These are phyloP conservation scores for Cossypha heuglini DNA, from an alignment of 2,797 vertebrate genomes.

Conservation along the genomic window DNA sequence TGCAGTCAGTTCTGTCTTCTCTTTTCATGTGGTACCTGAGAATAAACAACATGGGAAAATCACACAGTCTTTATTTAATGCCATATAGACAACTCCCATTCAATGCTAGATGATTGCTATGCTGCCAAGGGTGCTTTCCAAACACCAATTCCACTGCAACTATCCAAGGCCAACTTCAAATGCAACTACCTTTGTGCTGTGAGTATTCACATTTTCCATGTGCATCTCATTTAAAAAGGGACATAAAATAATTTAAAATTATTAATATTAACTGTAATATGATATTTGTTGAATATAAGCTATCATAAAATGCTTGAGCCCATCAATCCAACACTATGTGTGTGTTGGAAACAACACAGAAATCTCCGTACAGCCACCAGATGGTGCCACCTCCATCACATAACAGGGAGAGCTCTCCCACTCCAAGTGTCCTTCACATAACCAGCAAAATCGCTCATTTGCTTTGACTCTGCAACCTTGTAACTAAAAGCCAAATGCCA, in stretches of 20 bases:
- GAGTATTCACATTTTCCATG: neutral
- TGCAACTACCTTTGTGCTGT: neutral
- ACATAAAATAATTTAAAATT: neutral
- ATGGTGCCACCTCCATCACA: neutral
- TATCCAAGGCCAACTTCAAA: neutral
- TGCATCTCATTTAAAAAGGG: neutral
- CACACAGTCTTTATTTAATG: neutral
- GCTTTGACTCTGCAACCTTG: neutral
- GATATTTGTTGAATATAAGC: neutral
- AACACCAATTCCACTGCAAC: neutral
- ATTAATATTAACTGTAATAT: neutral
- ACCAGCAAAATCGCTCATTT: neutral
- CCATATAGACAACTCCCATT: neutral
- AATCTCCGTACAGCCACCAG: neutral
- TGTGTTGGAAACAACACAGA: neutral
- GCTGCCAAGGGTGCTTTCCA: neutral
- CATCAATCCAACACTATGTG: neutral
- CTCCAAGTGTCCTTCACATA: neutral
- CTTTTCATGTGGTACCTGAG: neutral
- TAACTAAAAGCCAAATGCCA: neutral
- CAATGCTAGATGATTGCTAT: fast-evolving
- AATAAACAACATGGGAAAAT: neutral
- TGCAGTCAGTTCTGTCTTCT: neutral
- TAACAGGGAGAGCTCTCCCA: neutral
- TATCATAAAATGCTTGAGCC: neutral